Conservation (phyloP, 2,113 vertebrate species). For the Pycnonotus jocosus region DNA sequence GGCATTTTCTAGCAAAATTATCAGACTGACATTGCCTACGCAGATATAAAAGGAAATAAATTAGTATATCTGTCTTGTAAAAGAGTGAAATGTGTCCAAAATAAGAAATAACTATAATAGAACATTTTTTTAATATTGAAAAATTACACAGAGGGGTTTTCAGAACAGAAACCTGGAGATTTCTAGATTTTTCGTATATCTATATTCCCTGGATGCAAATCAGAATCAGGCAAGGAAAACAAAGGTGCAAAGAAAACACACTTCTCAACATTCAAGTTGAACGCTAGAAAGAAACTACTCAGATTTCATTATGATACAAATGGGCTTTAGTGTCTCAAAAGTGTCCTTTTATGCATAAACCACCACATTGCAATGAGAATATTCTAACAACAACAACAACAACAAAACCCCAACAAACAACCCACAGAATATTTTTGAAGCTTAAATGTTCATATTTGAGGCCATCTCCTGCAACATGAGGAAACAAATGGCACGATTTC, state of each 20-base stretch:
- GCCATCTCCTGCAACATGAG: background rate
- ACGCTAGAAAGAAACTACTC: background rate
- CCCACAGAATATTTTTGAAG: background rate
- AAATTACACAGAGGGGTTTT: rapidly evolving
- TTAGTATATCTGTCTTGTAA: background rate
- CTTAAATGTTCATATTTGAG: background rate
- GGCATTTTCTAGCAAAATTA: background rate
- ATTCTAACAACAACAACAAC: background rate
- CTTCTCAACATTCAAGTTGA: background rate
- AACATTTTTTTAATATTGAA: background rate
- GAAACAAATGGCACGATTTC: background rate
- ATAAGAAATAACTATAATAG: background rate
- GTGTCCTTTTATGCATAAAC: background rate
- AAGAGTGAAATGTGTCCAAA: background rate
- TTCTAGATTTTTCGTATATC: background rate
- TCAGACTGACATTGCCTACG: background rate
- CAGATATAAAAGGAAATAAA: background rate
- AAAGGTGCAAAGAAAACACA: background rate
- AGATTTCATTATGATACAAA: background rate
- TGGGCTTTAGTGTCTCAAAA: background rate
- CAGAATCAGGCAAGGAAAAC: background rate
- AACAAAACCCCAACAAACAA: no score
- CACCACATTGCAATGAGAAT: background rate
- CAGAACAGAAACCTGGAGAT: background rate
- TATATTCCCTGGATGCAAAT: background rate